These are phyloP conservation scores for Ficedula albicollis DNA, from an alignment of 2,797 vertebrate species.

Conservation along the genomic window DNA sequence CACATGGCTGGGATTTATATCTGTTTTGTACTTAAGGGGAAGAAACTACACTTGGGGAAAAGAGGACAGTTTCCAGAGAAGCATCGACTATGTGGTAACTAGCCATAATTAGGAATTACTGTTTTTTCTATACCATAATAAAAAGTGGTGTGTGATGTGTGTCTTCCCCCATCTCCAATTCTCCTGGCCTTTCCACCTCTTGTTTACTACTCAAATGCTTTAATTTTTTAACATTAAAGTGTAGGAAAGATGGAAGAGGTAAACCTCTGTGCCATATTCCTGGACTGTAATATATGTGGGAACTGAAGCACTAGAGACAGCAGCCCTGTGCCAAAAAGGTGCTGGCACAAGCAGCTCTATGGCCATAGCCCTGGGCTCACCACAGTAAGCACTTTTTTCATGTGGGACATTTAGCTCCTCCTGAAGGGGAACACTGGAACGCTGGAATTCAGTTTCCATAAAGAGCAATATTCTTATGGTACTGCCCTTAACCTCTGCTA, in stretches of 20 bases:
- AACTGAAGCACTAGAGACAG: neutral
- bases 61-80: neutral
- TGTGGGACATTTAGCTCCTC: rapidly evolving
- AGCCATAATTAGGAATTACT: neutral
- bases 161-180: neutral
- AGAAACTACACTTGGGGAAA: neutral
- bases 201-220: neutral
- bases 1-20: neutral
- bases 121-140: neutral
- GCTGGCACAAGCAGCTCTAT: neutral
- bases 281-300: neutral
- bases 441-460: neutral
- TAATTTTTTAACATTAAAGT: neutral
- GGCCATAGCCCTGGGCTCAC: neutral
- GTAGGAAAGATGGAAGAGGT: neutral
- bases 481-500: neutral
- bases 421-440: neutral
- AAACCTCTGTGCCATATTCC: neutral
- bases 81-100: neutral
- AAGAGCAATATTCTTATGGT: neutral
- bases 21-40: neutral
- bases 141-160: neutral
- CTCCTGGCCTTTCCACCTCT: neutral
- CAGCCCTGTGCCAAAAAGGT: neutral
- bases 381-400: neutral